Conservation (phyloP, 2,888 invertebrate species). For the Vesta saturnalis region DNA sequence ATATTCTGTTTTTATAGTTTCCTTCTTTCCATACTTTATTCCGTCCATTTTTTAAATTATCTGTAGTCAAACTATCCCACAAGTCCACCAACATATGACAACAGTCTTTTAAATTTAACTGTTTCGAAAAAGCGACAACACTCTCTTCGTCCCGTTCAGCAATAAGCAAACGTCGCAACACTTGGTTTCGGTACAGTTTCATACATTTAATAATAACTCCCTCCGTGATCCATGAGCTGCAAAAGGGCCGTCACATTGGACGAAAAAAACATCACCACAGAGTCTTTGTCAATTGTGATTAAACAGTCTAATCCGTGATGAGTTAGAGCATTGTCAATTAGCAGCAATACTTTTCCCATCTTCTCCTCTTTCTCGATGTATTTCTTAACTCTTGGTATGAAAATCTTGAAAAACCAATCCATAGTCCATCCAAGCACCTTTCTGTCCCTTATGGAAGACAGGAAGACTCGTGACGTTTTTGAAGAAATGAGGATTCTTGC, state of each 20-base stretch:
- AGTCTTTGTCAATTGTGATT: background rate
- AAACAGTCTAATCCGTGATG: background rate
- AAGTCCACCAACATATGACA: background rate
- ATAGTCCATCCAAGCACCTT: slow-evolving; percentile 8
- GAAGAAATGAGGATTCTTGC: background rate
- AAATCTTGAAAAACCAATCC: background rate
- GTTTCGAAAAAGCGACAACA: background rate
- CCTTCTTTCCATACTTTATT: background rate
- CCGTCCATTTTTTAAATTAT: background rate
- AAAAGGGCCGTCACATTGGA: background rate
- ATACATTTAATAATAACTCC: no score
- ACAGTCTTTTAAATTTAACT: background rate
- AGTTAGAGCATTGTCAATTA: background rate
- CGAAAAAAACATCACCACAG: background rate
- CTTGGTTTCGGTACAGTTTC: no score
- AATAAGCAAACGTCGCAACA: background rate
- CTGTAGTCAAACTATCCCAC: background rate
- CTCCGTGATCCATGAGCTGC: background rate
- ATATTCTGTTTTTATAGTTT: background rate
- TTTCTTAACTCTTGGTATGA: background rate
- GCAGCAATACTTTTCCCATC: background rate
- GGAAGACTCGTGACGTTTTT: background rate
- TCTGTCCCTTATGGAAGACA: background rate
- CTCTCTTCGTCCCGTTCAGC: background rate
- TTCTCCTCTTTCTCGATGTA: background rate